Percentiles rank a stretch among this genome's conserved stretches.
Evolutionary conservation across 2,888 invertebrate genomes (phyloP).

Genomic region (Rutpela maculata): DNA sequence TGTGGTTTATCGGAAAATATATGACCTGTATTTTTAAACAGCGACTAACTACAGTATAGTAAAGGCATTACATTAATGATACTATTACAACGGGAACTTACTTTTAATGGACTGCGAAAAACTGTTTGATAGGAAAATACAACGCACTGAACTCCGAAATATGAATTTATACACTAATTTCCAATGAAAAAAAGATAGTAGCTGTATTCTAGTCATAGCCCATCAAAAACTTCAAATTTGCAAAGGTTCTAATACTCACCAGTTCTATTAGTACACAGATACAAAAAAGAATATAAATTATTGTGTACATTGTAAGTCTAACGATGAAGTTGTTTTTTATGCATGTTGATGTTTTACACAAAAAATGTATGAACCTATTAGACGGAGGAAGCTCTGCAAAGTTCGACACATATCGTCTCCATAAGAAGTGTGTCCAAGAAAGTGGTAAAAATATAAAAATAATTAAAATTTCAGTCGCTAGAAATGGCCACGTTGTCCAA

Average conservation of each 20-base stretch:
- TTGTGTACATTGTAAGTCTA: constrained; percentile 81
- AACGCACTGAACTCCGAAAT: no score
- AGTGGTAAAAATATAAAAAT: constrained; percentile 80
- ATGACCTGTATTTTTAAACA: no score
- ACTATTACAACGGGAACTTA: no score
- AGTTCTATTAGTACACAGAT: constrained; percentile 82
- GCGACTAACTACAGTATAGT: no score
- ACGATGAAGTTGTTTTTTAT: constrained; percentile 80
- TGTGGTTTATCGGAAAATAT: no score
- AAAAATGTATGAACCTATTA: constrained; percentile 74
- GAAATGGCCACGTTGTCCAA: constrained; percentile 74
- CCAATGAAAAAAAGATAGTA: no score
- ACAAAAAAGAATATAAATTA: constrained; percentile 80
- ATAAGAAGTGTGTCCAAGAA: constrained; percentile 82
- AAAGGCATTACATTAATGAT: no score
- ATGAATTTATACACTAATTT: no score
- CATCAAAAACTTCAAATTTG: background rate
- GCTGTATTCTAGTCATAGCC: no score
- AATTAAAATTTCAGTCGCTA: constrained; percentile 73
- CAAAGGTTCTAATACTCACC: constrained; percentile 67
- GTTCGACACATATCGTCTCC: constrained; percentile 61
- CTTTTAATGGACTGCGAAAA: no score
- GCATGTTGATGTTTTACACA: constrained; percentile 79
- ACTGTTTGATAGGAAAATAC: no score
- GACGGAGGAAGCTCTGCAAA: constrained; percentile 76